These are phyloP conservation scores for Uria lomvia DNA, from an alignment of 2,113 vertebrate genomes.

Conservation along the genomic window DNA sequence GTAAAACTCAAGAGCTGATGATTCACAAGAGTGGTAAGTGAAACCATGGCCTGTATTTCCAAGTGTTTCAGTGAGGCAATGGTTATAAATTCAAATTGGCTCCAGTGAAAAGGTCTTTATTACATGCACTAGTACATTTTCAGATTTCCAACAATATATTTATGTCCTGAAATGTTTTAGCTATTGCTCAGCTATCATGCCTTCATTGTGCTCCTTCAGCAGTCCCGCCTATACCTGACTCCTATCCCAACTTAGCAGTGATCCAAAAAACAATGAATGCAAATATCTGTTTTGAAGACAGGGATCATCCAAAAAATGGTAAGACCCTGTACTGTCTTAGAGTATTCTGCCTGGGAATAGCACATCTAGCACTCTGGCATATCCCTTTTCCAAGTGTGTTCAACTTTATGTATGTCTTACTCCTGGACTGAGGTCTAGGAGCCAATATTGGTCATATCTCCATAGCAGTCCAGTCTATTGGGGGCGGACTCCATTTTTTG, in stretches of 20 bases:
- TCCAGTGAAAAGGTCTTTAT: background rate
- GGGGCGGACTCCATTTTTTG: background rate
- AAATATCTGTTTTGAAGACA: background rate
- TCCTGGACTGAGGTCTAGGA: background rate
- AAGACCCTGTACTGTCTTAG: background rate
- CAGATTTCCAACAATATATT: background rate
- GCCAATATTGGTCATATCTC: background rate
- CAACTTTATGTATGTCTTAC: background rate
- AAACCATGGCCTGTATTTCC: background rate
- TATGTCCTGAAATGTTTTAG: background rate
- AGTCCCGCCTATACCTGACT: background rate
- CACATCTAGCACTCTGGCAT: background rate
- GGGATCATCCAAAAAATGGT: background rate
- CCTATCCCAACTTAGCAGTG: background rate
- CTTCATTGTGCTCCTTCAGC: background rate
- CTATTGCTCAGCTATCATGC: background rate
- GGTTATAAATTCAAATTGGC: background rate
- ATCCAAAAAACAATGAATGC: background rate
- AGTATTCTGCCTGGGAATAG: background rate
- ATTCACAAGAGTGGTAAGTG: background rate
- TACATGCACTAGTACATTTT: rapidly evolving
- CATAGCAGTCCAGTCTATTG: background rate
- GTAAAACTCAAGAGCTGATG: background rate
- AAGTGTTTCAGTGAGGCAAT: background rate
- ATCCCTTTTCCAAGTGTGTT: background rate